Base-by-base conservation (phyloP, 1,140 invertebrate genomes). In the Neodiprion virginianus region DNA sequence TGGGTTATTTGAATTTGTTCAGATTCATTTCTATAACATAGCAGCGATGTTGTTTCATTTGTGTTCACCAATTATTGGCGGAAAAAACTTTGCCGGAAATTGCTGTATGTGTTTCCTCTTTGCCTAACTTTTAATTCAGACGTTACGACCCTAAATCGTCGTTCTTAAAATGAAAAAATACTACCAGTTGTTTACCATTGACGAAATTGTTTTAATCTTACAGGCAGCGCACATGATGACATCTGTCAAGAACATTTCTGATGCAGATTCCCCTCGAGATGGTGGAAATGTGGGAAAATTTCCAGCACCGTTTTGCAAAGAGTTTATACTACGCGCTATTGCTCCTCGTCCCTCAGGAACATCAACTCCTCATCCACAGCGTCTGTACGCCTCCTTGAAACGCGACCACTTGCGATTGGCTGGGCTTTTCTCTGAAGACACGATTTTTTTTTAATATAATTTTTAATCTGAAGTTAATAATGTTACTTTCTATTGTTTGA, bases 341-440 rank as follows among this genome's bases (percentile, higher is more conserved):
- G 89, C 91, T 21, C 87, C 90, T 1, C 82, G 93, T 72, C 94
- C 94, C 28, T 89, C 92, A 9, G 86, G 90, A 1, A 91, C 90
- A 76, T 94, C 93, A 0, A 87, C 89, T 8, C 84, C 89, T 47
- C 89, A 90, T 50, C 91, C 92, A 1, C 94, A 95, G 78, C 88
- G 93, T 76, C 88, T 95, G 82, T 92, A 92, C 76, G 92, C 91
- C 67, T 88, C 91, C 47, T 82, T 95, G 1, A 88, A 91, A 69
- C 89, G 90, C 49, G 90, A 93, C 67, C 91, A 92, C 75, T 93
- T 94, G 79, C 84, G 93, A 73, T 81, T 95, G 47, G 90, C 92
- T 67, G 93, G 93, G 12, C 93, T 93, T 61, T 95, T 95, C 80
- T 91, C 92, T 7, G 91, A 93, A 77, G 94, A 95, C 79, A 93